Base-by-base conservation (phyloP, 1,140 invertebrate species). In the Cyclargus thomasi region DNA sequence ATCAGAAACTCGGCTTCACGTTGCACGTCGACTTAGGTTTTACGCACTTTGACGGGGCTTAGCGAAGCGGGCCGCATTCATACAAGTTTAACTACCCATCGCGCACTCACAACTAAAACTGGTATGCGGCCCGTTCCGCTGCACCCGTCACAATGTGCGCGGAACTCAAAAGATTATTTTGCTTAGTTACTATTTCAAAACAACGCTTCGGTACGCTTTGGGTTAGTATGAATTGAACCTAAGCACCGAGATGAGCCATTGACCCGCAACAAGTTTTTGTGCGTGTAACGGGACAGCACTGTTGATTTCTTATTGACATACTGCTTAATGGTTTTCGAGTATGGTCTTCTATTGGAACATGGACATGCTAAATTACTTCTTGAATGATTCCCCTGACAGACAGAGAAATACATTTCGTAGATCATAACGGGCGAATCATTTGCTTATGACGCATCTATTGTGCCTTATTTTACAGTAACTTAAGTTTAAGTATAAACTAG, bases 191-290 rank as follows among this genome's bases (percentile, higher is more conserved):
- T 16, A 47, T 47, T 47, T 16, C 8, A 47, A 47, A 1, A 29
- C 4, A 4, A 29, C 29, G 29, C 29, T 29, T 6, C 29, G 29
- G 5, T 8, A 8, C 29, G 29, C 29, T 29, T 29, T 8, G 29
- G 5, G 11, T 47, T 16, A 47, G 39, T 47, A 36, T 63, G 64
- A 70, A 68, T 72, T 69, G 71, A 67, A 70, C 69, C 57, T 64
- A 72, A 65, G 62, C 73, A 67, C 57, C 64, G 67, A 63, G 70
- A 70, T 85, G 86, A 83, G 84, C 86, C 77, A 81, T 72, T 90
- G 86, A 90, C 86, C 86, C 75, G 88, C 78, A 83, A 79, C 83
- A 78, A 76, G 73, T 88, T 89, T 89, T 90, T 90, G 83, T 87
- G 47, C 75, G 70, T 70, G 68, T 90, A 90, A 90, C 86, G 86